Evolutionary conservation across 2,113 vertebrate genomes (phyloP), one percentile per base, ranked within the genome.

Genomic region (Malurus melanocephalus): DNA sequence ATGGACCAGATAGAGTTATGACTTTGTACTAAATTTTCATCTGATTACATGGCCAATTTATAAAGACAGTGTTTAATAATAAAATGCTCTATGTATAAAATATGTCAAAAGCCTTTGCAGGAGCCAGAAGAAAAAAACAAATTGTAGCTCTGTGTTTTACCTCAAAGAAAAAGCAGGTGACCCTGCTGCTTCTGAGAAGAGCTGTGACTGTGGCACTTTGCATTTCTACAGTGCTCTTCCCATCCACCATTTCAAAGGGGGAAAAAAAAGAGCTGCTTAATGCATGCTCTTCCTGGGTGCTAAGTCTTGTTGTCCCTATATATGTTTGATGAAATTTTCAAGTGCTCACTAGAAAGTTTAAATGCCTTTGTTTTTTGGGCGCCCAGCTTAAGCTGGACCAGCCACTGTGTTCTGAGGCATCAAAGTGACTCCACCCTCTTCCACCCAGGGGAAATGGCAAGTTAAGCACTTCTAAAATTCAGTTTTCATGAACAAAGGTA

Each of bases 321-420:
- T 77, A 6, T 13, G 21, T 33, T 26, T 53, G 43, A 46, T 16
- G 30, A 74, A 80, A 71, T 22, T 76, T 87, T 38, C 67, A 48
- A 30, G 16, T 0, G 2, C 35, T 71, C 11, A 16, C 6, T 67
- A 32, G 35, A 22, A 73, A 57, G 32, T 33, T 38, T 49, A 48
- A 72, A 87, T 9, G 59, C 16, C 30, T 78, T 18, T 32, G 10
- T 1, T 32, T 78, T 84, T 55, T 13, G 72, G 28, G 33, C 65
- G 15, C 4, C 3, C 1, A 1, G 13, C 7, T 72, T 17, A 43
- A 85, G 16, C 16, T 40, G 45, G 35, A 71, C 30, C 21, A 68
- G 42, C 3, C 38, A 3, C 0, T 28, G 0, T 23, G 18, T 32
- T 87, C 49, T 0, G 0, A 79, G 69, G 33, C 9, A n/a, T 9